Conservation (phyloP, 2,888 invertebrate species). For the Hipparchia semele region DNA sequence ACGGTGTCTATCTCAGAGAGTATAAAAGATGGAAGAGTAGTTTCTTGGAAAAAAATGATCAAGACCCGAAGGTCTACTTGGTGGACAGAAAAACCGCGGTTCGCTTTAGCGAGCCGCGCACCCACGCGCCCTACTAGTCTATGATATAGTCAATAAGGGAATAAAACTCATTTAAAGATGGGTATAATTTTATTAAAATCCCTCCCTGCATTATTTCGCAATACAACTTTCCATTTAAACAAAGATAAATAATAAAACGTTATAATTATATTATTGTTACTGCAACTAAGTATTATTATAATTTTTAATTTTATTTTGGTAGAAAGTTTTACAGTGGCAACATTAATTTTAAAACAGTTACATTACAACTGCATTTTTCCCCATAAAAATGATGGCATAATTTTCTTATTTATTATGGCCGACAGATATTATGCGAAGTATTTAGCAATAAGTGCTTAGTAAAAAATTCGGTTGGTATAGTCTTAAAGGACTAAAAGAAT, state of each 20-base stretch:
- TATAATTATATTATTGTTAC: constrained; percentile 7
- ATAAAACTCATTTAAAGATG: constrained; percentile 41
- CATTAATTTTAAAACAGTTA: background rate
- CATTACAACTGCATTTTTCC: background rate
- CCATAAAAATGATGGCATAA: background rate
- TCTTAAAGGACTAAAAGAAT: no score
- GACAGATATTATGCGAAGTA: background rate
- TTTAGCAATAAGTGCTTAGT: no score
- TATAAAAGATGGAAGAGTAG: no score
- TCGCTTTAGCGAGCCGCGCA: no score
- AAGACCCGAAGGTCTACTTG: no score
- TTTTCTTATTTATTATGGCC: background rate
- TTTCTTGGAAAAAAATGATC: no score
- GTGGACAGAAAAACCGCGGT: no score
- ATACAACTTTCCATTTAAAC: constrained; percentile 47
- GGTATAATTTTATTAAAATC: constrained; percentile 71
- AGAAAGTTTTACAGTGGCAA: constrained; percentile 28
- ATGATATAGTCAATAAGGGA: background rate
- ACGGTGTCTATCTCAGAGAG: no score
- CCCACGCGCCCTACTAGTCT: no score
- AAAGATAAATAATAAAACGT: constrained; percentile 37
- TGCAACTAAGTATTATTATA: background rate
- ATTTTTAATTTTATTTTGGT: constrained; percentile 8
- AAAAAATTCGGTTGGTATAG: no score
- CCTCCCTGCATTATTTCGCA: constrained; percentile 51